These are phyloP conservation scores for Tragelaphus oryx DNA, from an alignment of 2,797 vertebrate species.

Conservation along the genomic window DNA sequence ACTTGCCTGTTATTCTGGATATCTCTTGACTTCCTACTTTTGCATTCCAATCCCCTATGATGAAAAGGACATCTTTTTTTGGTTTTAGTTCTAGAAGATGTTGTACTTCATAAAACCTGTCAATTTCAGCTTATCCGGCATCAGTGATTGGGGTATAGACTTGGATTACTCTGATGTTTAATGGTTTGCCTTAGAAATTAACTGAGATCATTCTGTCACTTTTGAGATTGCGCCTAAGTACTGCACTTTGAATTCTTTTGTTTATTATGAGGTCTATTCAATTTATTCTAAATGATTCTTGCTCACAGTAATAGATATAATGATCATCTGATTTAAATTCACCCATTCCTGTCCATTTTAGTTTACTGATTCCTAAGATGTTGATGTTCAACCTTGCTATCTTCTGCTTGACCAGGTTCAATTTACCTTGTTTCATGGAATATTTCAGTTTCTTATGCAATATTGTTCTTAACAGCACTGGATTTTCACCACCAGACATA, in stretches of 20 bases:
- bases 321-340: neutral
- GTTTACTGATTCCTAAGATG: neutral
- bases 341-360: neutral
- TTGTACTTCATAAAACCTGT: neutral
- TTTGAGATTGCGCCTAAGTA: neutral
- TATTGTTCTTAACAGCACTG: neutral
- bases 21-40: neutral
- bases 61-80: neutral
- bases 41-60: neutral
- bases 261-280: neutral
- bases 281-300: neutral
- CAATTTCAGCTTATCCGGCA: neutral
- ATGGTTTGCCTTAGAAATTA: neutral
- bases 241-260: neutral
- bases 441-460: neutral
- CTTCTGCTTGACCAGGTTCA: neutral
- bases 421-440: neutral
- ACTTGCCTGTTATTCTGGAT: neutral
- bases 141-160: neutral
- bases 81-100: neutral
- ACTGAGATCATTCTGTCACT: neutral
- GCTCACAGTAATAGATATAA: neutral
- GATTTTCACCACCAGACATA: neutral
- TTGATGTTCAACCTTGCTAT: neutral
- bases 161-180: neutral